These are phyloP conservation scores for Polydrusus cervinus DNA, from an alignment of 2,888 invertebrate species.

Conservation along the genomic window DNA sequence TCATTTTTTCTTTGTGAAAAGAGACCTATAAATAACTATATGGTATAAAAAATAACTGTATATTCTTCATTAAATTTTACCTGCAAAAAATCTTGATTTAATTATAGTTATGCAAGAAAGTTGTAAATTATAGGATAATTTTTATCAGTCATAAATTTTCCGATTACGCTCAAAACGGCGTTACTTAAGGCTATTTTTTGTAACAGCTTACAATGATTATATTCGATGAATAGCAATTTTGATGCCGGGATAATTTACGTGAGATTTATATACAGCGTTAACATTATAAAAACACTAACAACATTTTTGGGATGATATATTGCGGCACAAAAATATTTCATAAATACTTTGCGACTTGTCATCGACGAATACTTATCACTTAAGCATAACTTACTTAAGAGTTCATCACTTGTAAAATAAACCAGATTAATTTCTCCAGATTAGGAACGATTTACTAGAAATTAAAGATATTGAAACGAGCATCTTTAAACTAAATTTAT, in stretches of 20 bases:
- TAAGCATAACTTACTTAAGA: not conserved
- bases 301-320: not conserved
- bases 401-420: too few relatives aligned
- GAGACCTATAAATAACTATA: not conserved
- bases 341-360: not conserved
- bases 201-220: slow-evolving; percentile 48
- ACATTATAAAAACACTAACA: slow-evolving; percentile 17
- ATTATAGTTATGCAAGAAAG: slow-evolving; percentile 34
- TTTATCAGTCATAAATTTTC: slow-evolving; percentile 41
- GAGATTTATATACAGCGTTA: slow-evolving; percentile 30
- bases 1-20: not conserved
- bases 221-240: slow-evolving; percentile 41
- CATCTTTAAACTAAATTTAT: too few relatives aligned
- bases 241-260: slow-evolving; percentile 28
- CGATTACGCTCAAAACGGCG: slow-evolving; percentile 40
- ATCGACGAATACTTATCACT: not conserved
- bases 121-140: slow-evolving; percentile 42
- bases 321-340: not conserved
- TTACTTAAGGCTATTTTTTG: slow-evolving; percentile 46
- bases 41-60: slow-evolving; percentile 5
- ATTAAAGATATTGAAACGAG: too few relatives aligned
- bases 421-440: too few relatives aligned
- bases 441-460: too few relatives aligned
- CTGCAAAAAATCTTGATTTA: slow-evolving; percentile 20
- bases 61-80: slow-evolving; percentile 14